Percentiles rank a stretch among this genome's conserved stretches.
Conservation (phyloP, 2,113 vertebrate species). For the Etia nguti region DNA sequence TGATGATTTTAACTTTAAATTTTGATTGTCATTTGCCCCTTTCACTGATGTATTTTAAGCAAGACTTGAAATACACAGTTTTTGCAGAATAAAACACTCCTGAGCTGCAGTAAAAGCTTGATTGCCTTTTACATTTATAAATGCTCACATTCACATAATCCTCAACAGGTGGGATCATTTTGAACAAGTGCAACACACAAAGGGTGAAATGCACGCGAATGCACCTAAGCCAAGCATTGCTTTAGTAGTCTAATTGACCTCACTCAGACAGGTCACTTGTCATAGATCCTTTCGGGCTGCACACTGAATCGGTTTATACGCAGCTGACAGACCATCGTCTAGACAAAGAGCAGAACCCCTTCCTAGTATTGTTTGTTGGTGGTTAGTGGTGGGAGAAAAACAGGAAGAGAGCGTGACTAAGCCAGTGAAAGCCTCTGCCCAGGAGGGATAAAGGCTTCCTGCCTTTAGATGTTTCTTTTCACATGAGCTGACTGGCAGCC, state of each 20-base stretch:
- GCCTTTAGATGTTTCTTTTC: conserved; percentile 24
- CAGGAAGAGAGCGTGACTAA: conserved; percentile 66
- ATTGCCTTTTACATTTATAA: background rate
- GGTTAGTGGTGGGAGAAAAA: conserved; percentile 63
- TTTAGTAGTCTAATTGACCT: background rate
- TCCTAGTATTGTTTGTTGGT: conserved; percentile 76
- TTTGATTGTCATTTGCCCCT: background rate
- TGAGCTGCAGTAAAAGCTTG: background rate
- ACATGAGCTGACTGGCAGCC: background rate
- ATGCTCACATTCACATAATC: background rate
- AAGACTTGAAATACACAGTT: background rate
- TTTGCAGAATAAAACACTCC: background rate
- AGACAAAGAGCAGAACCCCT: conserved; percentile 67
- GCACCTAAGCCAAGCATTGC: background rate
- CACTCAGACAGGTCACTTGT: conserved; percentile 15
- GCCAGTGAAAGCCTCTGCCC: conserved; percentile 14
- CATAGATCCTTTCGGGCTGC: background rate
- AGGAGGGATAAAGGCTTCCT: conserved; percentile 36
- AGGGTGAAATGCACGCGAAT: background rate
- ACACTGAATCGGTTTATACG: conserved; percentile 23
- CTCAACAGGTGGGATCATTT: background rate
- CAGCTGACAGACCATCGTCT: conserved; percentile 62
- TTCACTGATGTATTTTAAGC: background rate
- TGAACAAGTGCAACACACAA: background rate
- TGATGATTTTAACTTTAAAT: background rate